These are phyloP conservation scores for Halictus ligatus DNA, from an alignment of 2,888 invertebrate genomes.

Conservation along the genomic window DNA sequence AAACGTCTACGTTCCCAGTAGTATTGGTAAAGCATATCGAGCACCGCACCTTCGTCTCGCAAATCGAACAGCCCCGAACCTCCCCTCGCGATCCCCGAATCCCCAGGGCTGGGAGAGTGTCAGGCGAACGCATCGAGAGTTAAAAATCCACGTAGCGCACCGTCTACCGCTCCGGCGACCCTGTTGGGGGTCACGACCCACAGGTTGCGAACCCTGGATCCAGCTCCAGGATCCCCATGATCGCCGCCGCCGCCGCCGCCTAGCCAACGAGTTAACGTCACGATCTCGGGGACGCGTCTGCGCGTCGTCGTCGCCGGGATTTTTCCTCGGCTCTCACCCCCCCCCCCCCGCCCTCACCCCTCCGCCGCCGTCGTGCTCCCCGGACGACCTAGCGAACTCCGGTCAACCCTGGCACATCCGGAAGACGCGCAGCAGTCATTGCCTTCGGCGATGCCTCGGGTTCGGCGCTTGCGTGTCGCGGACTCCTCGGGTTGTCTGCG, in stretches of 20 bases:
- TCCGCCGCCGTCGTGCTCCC: not conserved
- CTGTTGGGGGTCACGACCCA: conserved; percentile 1
- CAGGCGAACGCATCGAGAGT: not conserved
- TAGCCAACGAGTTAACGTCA: conserved; percentile 16
- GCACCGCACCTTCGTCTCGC: too few species aligned
- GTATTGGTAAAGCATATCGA: not conserved
- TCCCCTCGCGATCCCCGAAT: not conserved
- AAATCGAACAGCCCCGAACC: not conserved
- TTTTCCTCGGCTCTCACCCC: not conserved
- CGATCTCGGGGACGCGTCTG: conserved; percentile 28
- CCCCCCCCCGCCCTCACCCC: not conserved
- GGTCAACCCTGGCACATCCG: conserved; percentile 29
- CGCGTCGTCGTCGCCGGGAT: conserved; percentile 15
- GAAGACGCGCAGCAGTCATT: conserved; percentile 37
- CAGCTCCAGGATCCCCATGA: not conserved
- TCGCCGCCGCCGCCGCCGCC: not conserved
- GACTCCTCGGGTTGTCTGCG: not conserved
- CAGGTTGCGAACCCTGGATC: conserved; percentile 2
- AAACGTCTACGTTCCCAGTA: not conserved
- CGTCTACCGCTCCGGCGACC: not conserved
- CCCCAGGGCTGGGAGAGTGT: not conserved
- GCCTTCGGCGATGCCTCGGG: conserved; percentile 15
- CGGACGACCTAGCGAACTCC: conserved; percentile 7
- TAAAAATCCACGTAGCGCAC: not conserved
- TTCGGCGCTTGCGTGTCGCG: conserved; percentile 42